Conservation (phyloP, 92 coral and sea anemone species). For the Bergia puertoricense region DNA sequence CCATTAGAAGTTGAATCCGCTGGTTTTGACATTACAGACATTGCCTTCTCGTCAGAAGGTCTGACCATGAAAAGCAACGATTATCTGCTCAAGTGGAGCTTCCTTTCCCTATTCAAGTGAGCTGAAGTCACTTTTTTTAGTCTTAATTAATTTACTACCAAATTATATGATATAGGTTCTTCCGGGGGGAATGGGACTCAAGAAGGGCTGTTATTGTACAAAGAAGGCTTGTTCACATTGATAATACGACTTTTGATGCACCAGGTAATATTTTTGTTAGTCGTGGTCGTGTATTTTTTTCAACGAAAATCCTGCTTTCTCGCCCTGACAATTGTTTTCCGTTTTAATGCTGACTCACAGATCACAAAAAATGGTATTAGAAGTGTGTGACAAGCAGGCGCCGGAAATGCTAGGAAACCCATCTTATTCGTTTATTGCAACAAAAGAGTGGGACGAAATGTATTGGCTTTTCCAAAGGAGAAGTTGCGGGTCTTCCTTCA, state of each 20-base stretch:
- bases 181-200: too few species aligned
- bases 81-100: neutral
- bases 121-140: neutral
- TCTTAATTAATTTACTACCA: too few species aligned
- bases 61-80: conserved; percentile 24
- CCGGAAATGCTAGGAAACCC: neutral
- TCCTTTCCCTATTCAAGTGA: conserved; percentile 6
- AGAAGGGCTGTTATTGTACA: too few species aligned
- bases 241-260: too few species aligned
- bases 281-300: too few species aligned
- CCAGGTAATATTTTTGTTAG: too few species aligned
- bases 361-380: neutral
- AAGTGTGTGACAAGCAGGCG: neutral
- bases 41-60: conserved; percentile 20
- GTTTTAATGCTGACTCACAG: neutral
- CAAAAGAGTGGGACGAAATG: neutral
- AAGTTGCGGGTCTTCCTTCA: neutral
- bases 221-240: too few species aligned
- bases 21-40: neutral
- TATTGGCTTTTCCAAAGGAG: neutral
- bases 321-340: neutral
- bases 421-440: neutral
- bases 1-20: conserved; percentile 15
- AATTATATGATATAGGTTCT: too few species aligned
- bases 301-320: neutral